A percentile compares a stretch with the other conserved stretches of the same genome.
Evolutionary conservation across 2,113 vertebrate genomes (phyloP).

Genomic region (Girardinichthys multiradiatus): DNA sequence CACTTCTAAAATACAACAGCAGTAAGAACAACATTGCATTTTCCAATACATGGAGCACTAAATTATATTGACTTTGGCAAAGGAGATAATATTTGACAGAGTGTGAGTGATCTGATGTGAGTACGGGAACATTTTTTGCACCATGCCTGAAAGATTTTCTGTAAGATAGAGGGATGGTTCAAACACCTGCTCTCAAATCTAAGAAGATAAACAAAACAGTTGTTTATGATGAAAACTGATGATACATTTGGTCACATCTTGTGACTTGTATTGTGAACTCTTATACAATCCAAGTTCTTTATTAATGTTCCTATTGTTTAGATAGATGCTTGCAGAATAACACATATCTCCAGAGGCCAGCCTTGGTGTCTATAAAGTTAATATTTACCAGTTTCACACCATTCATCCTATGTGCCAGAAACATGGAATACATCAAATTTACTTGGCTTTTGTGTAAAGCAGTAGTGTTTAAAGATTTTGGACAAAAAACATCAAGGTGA

Average conservation of each 20-base stretch:
- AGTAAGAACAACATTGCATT: not conserved
- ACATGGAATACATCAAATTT: too few species aligned
- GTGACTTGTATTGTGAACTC: not conserved
- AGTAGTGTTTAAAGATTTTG: too few species aligned
- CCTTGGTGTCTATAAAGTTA: too few species aligned
- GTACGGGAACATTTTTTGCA: constrained; percentile 21
- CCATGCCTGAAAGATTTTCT: constrained; percentile 15
- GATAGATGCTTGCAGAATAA: too few species aligned
- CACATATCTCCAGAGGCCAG: too few species aligned
- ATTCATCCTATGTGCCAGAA: too few species aligned
- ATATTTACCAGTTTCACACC: too few species aligned
- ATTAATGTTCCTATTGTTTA: too few species aligned
- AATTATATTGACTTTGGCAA: not conserved
- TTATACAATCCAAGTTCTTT: constrained; percentile 1
- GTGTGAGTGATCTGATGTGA: constrained; percentile 7
- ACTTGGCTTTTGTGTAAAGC: too few species aligned
- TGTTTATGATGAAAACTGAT: constrained; percentile 23
- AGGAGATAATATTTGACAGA: not conserved
- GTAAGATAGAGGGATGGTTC: constrained; percentile 27
- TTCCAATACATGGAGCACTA: not conserved
- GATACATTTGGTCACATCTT: constrained; percentile 1
- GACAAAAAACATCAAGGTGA: too few species aligned
- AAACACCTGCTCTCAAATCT: constrained; percentile 18
- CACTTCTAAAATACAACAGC: not conserved
- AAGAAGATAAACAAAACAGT: constrained; percentile 10